A percentile compares a stretch with the other conserved stretches of the same genome.
phyloP scores from a whole-genome alignment of 2,888 invertebrate genomes.

The Blera fallax region DNA sequence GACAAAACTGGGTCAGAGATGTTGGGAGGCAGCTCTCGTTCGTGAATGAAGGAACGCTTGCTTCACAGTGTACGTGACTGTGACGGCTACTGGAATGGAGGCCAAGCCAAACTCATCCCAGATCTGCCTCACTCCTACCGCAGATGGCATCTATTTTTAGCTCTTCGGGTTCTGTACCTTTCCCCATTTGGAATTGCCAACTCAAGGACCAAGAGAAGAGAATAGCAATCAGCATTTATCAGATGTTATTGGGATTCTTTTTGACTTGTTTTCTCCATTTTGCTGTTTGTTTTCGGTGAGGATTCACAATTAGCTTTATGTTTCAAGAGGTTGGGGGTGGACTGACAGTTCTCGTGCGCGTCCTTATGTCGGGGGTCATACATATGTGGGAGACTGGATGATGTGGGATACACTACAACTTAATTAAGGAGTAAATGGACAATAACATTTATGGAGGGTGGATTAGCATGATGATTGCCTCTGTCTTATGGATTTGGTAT shows the following conservation, averaged over 20 bases:
- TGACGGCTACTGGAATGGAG: constrained; percentile 33
- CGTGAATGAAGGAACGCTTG: constrained; percentile 37
- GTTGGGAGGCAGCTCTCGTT: constrained; percentile 6
- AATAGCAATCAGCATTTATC: constrained; percentile 59
- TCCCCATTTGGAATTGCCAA: constrained; percentile 9
- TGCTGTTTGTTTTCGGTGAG: constrained; percentile 11
- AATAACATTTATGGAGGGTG: constrained; percentile 25
- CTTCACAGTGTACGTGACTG: constrained; percentile 57
- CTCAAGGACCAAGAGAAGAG: constrained; percentile 32
- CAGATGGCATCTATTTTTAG: constrained; percentile 60
- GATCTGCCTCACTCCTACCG: background rate
- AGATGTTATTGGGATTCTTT: constrained; percentile 41
- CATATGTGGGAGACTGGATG: background rate
- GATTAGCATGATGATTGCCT: constrained; percentile 36
- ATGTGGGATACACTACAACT: constrained; percentile 17
- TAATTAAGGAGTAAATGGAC: constrained; percentile 47
- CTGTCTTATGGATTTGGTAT: background rate
- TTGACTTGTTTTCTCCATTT: constrained; percentile 4
- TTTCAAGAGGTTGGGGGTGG: background rate
- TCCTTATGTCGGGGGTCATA: background rate
- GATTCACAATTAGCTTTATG: constrained; percentile 23
- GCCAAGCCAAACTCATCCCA: constrained; percentile 40
- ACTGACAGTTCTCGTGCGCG: too few relatives aligned
- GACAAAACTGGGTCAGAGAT: constrained; percentile 58
- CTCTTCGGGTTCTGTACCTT: constrained; percentile 25